Evolutionary conservation across 1,140 invertebrate species (phyloP), one percentile per base, ranked within the genome.

Genomic region (Lordiphosa clarofinis): DNA sequence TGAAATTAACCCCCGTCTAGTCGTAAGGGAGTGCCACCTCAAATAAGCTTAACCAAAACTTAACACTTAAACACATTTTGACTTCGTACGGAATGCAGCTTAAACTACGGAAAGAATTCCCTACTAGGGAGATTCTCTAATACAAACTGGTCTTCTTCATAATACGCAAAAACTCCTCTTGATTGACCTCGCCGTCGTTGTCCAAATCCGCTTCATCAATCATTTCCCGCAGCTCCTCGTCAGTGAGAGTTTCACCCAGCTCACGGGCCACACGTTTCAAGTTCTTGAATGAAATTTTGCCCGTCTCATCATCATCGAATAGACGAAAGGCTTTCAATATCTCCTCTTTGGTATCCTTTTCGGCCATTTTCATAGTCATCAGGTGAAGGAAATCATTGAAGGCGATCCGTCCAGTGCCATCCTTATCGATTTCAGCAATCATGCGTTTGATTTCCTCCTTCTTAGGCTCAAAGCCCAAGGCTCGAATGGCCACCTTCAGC

Each of bases 71-170:
- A 55, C 48, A 58, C 40, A 37, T 5, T 37, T 63, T 31, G 11
- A 54, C 49, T 56, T 55, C 56, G 31, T 46, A 31, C 24, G 40
- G 47, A 56, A 47, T 56, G 52, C 33, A 13, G 15, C 58, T 68
- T 69, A 69, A 38, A 6, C 39, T 54, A 19, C 38, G 12, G 48
- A 69, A n/a, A 21, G 11, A 31, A 48, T 50, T 7, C 19, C 37
- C 10, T 24, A 42, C 31, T 40, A 9, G 37, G 46, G n/a, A 37
- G 8, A 15, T 11, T 1, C 33, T 19, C 92, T 90, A 99, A 90
- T 99, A 98, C 10, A 99, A 90, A 91, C 96, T 97, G 47, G 97
- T 98, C 91, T 99, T 99, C 88, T 98, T 98, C 97, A 99, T 99
- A 24, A 99, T 98, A 68, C 95, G 91, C 24, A 98, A 89, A 89